Evolutionary conservation across 2,888 invertebrate genomes (phyloP), one percentile per base, ranked within the genome.

Genomic region (Gibbula magus): DNA sequence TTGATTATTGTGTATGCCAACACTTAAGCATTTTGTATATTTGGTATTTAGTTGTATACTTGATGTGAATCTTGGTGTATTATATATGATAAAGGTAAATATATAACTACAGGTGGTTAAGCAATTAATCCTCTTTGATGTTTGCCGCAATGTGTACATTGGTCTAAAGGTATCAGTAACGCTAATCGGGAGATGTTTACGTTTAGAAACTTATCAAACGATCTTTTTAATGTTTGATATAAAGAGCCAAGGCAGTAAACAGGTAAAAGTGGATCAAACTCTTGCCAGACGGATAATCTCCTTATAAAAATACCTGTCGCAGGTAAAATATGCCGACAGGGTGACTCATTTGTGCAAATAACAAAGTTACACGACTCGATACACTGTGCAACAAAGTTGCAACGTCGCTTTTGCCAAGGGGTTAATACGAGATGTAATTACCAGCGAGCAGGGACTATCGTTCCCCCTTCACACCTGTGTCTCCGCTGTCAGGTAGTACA

Each of bases 61-160:
- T 45, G 45, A 45, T 45, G 45, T 45, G 45, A 45, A 45, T 8
- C 45, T 45, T 45, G 1, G 45, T 45, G 45, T 45, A 45, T 45
- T 45, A 45, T 45, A 13, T 45, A 29, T 61, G 29, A 25, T 61
- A 20, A 25, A 25, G 25, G 25, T 22, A 61, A 25, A 25, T 61
- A 18, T 61, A 61, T 61, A 61, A 61, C 61, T 22, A 61, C 61
- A 61, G 61, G 61, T 61, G 29, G 61, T 61, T 61, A 61, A 25
- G 61, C 61, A 61, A 61, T 61, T 61, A 61, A 61, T 61, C 61
- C 29, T 13, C 61, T 61, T 61, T 61, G 61, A 61, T 22, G 61
- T 61, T 61, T 29, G 61, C 61, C 61, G 61, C 61, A 25, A 4
- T 61, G 61, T 61, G 61, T 61, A 29, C 61, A 61, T 29, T 61